Evolutionary conservation across 2,113 vertebrate genomes (phyloP), one percentile per base, ranked within the genome.

Genomic region (Gracilinanus agilis): DNA sequence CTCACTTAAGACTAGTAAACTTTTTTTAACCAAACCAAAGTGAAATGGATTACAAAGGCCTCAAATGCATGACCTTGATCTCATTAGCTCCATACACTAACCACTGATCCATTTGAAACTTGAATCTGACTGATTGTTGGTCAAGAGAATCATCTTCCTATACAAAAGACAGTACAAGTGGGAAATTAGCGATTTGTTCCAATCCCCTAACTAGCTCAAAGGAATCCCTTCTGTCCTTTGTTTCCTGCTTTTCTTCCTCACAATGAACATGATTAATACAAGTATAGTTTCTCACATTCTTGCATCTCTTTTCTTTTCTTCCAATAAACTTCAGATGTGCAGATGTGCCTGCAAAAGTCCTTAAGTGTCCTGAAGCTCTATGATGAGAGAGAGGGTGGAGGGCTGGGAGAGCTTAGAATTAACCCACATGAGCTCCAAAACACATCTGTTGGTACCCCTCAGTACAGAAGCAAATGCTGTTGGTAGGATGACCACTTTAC

Each of bases 401-500:
- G 53, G 93, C 3, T 44, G 54, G 94, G 90, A 94, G 55, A 91
- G 90, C 44, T 96, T 93, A 67, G 91, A 55, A 91, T 75, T 75
- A 54, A 54, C 34, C 88, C 53, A 56, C 56, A 23, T 44, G 95
- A 88, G 16, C 7, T 53, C 25, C 19, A 12, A 88, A 94, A 93
- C 11, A 83, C 34, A 94, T 44, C 44, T 89, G 61, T 90, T 90
- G 55, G 93, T 53, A 89, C 55, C 93, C 54, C 94, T 92, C 25
- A 95, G 21, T 58, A 55, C 93, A 34, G 53, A 95, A 94, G 54
- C 54, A 90, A 96, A 96, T 49, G 58, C n/a, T 67, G 53, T 94
- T 55, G 93, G 19, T 53, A 93, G 83, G 58, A 95, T 96, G 56
- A 90, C 90, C 53, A 94, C 53, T 94, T 96, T 54, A 93, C 40